These are phyloP conservation scores for Dinoponera quadriceps DNA, from an alignment of 1,140 invertebrate genomes.

Conservation along the genomic window DNA sequence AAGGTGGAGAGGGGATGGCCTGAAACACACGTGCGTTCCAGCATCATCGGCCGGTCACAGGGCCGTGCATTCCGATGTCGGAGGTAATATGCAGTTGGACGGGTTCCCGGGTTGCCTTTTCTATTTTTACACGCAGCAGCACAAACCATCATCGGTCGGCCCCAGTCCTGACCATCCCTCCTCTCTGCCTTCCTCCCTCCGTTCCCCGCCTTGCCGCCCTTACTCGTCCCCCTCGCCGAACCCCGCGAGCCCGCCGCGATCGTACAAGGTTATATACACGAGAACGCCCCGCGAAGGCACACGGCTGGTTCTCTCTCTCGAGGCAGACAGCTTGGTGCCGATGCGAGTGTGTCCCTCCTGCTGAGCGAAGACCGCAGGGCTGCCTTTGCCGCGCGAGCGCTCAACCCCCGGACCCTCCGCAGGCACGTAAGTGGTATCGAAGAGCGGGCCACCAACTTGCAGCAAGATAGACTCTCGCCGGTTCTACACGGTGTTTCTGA, in stretches of 20 bases:
- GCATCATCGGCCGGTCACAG: constrained; percentile 65
- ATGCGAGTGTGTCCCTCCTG: constrained; percentile 76
- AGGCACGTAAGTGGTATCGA: constrained; percentile 13
- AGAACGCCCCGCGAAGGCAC: constrained; percentile 62
- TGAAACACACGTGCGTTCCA: constrained; percentile 71
- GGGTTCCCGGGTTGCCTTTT: constrained; percentile 79
- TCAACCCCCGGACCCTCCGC: constrained; percentile 64
- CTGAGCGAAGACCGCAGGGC: constrained; percentile 72
- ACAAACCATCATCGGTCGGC: constrained; percentile 57
- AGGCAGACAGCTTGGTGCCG: constrained; percentile 83
- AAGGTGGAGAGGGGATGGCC: constrained; percentile 20
- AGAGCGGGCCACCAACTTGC: constrained; percentile 49
- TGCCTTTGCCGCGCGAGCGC: constrained; percentile 62
- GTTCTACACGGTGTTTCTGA: constrained; percentile 11
- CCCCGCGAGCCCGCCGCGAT: constrained; percentile 3
- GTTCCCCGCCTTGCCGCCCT: not conserved
- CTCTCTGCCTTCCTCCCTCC: not conserved
- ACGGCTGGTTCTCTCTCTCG: constrained; percentile 64
- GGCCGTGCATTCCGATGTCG: constrained; percentile 79
- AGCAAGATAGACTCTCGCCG: constrained; percentile 17
- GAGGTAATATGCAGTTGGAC: constrained; percentile 82
- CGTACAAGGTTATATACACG: constrained; percentile 58
- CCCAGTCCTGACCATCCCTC: constrained; percentile 32
- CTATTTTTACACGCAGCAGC: constrained; percentile 79
- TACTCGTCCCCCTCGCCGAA: not conserved